Conservation (phyloP, 2,113 vertebrate genomes). For the Zeus faber region DNA sequence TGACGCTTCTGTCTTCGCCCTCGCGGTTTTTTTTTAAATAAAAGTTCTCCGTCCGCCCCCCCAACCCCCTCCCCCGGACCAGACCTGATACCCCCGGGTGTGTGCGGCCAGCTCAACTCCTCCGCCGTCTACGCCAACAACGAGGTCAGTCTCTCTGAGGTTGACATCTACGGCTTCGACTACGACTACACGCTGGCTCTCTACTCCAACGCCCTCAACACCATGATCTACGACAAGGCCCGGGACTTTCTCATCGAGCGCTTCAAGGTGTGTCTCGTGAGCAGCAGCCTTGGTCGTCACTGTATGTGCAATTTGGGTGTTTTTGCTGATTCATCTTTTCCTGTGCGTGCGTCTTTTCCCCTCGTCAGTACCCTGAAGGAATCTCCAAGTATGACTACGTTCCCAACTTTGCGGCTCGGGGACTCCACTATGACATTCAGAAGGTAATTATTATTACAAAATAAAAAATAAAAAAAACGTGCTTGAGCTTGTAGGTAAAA, state of each 20-base stretch:
- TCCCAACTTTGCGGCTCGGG: conserved; percentile 78
- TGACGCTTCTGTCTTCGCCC: too few relatives aligned
- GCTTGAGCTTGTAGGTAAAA: background rate
- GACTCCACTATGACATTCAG: conserved; percentile 85
- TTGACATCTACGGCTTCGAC: conserved; percentile 82
- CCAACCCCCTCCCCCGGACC: too few relatives aligned
- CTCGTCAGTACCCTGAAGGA: conserved; percentile 75
- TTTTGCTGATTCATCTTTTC: background rate
- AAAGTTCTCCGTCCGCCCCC: too few relatives aligned
- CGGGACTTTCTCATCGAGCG: conserved; percentile 70
- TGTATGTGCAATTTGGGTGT: background rate
- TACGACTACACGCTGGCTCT: conserved; percentile 81
- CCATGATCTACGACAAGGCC: conserved; percentile 75
- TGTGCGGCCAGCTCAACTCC: conserved; percentile 77
- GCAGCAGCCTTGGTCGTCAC: too few relatives aligned
- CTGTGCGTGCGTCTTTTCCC: background rate
- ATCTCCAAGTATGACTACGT: conserved; percentile 79
- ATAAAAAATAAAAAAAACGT: background rate
- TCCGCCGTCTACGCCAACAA: conserved; percentile 83
- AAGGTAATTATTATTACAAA: conserved; percentile 64
- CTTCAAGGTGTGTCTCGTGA: conserved; percentile 70
- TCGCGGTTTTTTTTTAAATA: too few relatives aligned
- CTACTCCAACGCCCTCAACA: conserved; percentile 73
- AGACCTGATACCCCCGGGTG: conserved; percentile 81
- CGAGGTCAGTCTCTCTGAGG: conserved; percentile 74